These are phyloP conservation scores for Drosophila yakuba DNA, from an alignment of 1,140 invertebrate genomes.

Conservation along the genomic window DNA sequence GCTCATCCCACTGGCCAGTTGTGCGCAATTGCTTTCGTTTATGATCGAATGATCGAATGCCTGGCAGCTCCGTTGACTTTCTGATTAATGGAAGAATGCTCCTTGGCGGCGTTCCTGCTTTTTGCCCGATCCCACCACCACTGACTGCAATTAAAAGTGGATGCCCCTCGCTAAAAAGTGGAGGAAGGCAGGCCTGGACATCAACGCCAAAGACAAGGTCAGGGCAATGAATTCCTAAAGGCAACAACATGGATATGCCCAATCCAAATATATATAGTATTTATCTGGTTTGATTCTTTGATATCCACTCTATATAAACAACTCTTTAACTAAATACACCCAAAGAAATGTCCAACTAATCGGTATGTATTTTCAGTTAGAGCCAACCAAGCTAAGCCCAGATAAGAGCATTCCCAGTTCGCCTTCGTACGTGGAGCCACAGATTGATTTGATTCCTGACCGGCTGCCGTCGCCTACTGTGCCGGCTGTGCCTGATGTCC, in stretches of 20 bases:
- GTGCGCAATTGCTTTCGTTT: constrained; percentile 74
- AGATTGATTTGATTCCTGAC: constrained; percentile 50
- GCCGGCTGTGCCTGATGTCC: constrained; percentile 29
- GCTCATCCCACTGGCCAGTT: constrained; percentile 13
- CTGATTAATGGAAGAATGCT: constrained; percentile 83
- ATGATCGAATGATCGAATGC: constrained; percentile 73
- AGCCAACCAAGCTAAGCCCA: not conserved
- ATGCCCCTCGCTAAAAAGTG: constrained; percentile 41
- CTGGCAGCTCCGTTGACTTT: constrained; percentile 81
- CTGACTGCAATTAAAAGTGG: constrained; percentile 68
- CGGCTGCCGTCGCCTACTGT: constrained; percentile 56
- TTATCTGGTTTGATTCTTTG: not conserved
- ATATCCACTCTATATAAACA: not conserved
- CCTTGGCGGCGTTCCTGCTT: constrained; percentile 66
- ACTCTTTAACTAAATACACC: too few species aligned
- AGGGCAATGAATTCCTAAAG: not conserved
- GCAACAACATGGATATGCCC: too few species aligned
- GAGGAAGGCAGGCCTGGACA: not conserved
- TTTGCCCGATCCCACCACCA: constrained; percentile 45
- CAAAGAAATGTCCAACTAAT: not conserved
- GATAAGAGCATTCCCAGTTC: constrained; percentile 27
- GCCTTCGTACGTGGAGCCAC: constrained; percentile 1
- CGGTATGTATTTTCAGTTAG: not conserved
- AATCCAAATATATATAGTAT: too few species aligned
- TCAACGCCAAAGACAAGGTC: not conserved